A percentile compares a stretch with the other conserved stretches of the same genome.
These are phyloP conservation scores for Anastatus disparis DNA, from an alignment of 1,140 invertebrate genomes.

Conservation along the genomic window DNA sequence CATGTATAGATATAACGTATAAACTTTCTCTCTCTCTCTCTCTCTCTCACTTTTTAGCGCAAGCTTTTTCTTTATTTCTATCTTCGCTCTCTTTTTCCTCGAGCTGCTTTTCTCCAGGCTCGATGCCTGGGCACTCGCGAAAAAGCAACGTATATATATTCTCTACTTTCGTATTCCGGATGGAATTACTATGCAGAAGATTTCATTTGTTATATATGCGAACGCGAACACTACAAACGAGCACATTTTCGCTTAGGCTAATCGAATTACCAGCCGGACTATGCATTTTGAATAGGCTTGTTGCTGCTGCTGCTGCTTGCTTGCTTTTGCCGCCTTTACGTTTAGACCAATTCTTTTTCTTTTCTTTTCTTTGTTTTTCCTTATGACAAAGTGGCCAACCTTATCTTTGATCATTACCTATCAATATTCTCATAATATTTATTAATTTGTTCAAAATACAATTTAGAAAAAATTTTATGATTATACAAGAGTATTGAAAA, in stretches of 20 bases:
- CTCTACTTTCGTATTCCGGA: constrained; percentile 64
- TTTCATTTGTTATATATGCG: constrained; percentile 67
- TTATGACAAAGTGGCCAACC: too few species aligned
- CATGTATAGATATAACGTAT: neutral
- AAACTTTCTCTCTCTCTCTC: constrained; percentile 5
- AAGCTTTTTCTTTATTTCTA: too few species aligned
- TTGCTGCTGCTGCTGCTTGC: too few species aligned
- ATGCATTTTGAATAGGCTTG: constrained; percentile 64
- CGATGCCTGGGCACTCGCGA: neutral
- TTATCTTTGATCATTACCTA: too few species aligned
- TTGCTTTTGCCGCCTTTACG: constrained; percentile 50
- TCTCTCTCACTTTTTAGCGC: constrained; percentile 6
- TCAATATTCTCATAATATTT: too few species aligned
- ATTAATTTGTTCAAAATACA: too few species aligned
- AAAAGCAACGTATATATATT: constrained; percentile 40
- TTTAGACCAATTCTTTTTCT: neutral
- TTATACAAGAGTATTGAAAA: too few species aligned
- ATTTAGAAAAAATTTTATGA: too few species aligned
- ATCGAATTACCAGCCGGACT: constrained; percentile 61
- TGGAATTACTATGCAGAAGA: constrained; percentile 67
- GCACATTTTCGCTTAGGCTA: constrained; percentile 66
- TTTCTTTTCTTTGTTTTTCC: too few species aligned
- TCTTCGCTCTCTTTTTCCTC: constrained; percentile 35
- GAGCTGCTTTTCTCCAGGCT: constrained; percentile 30
- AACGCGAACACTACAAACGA: constrained; percentile 60